Evolutionary conservation across 2,797 vertebrate species (phyloP), one percentile per base, ranked within the genome.

Genomic region (Pangasius sanitwongsei): DNA sequence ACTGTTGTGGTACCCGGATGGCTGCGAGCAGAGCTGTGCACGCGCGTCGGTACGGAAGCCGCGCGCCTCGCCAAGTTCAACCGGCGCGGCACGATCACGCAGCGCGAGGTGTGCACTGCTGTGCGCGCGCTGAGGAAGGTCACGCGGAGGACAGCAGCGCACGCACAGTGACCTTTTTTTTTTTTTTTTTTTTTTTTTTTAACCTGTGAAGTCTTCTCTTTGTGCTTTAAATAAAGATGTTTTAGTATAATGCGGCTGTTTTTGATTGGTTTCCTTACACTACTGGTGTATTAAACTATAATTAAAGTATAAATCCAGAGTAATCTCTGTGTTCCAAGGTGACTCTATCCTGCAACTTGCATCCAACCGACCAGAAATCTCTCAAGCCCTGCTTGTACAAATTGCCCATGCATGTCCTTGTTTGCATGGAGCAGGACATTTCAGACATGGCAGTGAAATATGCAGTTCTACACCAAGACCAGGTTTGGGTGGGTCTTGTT

Each of bases 51-150:
- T 8, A 31, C 48, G 3, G 92, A 93, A 72, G 92, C 91, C 4
- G 92, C 90, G 3, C 89, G 92, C 0, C 89, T 93, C 8, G 91
- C 91, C 3, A 92, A 89, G 65, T 82, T 75, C 13, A 92, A 91
- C 87, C 80, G 87, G 85, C 85, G 83, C 20, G 34, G 89, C n/a
- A 28, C 87, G 50, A 91, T 93, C 44, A 92, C 93, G 1, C 75
- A 89, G 75, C 74, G 88, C 9, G 92, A 93, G 53, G 63, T 93
- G 7, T 69, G 84, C 80, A 50, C 85, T 6, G 92, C 92, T 20
- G 44, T 92, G 70, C 74, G 44, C n/a, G 63, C 74, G 25, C 69
- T 89, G 2, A 85, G 65, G 41, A 84, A 67, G 15, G 75, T 16
- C 18, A 37, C 57, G 31, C 18, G 8, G 6, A 18, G 61, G 31